Conservation (phyloP, 2,888 invertebrate species). For the Catocala nupta region DNA sequence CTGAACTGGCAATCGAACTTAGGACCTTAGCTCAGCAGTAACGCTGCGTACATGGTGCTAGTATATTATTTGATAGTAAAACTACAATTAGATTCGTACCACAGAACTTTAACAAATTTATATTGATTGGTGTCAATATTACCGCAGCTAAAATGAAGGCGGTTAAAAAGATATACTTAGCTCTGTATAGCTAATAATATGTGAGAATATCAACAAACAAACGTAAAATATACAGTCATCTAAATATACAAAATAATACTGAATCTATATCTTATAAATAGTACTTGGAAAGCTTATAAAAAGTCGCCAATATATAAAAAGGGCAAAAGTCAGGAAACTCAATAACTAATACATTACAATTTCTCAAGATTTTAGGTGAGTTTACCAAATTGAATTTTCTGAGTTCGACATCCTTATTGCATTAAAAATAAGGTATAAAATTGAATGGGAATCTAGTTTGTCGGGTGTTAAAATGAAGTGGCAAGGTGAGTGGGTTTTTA, state of each 20-base stretch:
- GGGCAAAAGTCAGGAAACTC: constrained; percentile 37
- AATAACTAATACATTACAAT: constrained; percentile 48
- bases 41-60: too few relatives aligned
- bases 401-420: constrained; percentile 32
- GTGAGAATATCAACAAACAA: background rate
- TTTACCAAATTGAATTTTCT: constrained; percentile 28
- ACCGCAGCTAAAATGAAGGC: too few relatives aligned
- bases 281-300: constrained; percentile 13
- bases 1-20: too few relatives aligned
- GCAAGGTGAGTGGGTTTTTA: constrained; percentile 15
- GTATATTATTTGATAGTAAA: too few relatives aligned
- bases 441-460: constrained; percentile 24
- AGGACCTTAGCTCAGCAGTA: too few relatives aligned
- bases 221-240: constrained; percentile 10
- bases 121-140: too few relatives aligned
- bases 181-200: too few relatives aligned
- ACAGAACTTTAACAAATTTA: too few relatives aligned
- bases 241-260: constrained; percentile 18
- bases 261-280: constrained; percentile 30
- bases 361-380: constrained; percentile 25
- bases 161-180: too few relatives aligned
- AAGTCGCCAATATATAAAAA: constrained; percentile 31
- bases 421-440: constrained; percentile 33
- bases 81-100: too few relatives aligned
- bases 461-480: constrained; percentile 12